Conservation (phyloP, 2,888 invertebrate species). For the Cordilura impudica region DNA sequence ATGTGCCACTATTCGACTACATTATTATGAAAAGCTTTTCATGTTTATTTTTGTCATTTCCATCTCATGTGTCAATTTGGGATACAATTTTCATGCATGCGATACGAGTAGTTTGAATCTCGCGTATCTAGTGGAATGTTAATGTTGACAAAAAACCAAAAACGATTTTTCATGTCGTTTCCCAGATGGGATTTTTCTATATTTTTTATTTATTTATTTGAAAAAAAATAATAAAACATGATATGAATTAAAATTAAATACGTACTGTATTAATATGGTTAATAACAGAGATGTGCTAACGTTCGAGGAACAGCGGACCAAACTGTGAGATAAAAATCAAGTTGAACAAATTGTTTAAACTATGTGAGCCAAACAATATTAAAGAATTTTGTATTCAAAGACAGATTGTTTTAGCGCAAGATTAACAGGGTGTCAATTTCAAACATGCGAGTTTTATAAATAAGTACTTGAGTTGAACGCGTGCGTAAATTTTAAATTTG, state of each 20-base stretch:
- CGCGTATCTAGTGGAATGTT: constrained; percentile 34
- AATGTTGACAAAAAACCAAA: constrained; percentile 36
- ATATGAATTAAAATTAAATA: constrained; percentile 33
- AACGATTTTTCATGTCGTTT: constrained; percentile 37
- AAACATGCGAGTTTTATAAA: too few relatives aligned
- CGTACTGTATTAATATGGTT: not conserved
- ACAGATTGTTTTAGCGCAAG: too few relatives aligned
- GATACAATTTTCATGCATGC: constrained; percentile 18
- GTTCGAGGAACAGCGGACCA: too few relatives aligned
- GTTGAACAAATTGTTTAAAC: too few relatives aligned
- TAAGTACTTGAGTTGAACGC: too few relatives aligned
- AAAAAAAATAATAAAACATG: constrained; percentile 21
- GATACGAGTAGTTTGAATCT: not conserved
- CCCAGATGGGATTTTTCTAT: not conserved
- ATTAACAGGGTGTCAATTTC: too few relatives aligned
- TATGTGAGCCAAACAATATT: too few relatives aligned
- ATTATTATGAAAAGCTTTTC: constrained; percentile 36
- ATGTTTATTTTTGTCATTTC: constrained; percentile 51
- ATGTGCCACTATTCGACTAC: constrained; percentile 40
- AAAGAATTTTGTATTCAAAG: too few relatives aligned
- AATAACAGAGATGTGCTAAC: not conserved
- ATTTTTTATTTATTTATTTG: constrained; percentile 42
- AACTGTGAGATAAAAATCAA: too few relatives aligned
- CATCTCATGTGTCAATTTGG: constrained; percentile 55
- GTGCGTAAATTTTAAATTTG: too few relatives aligned